Percentiles rank a stretch among this genome's conserved stretches.
phyloP scores from a whole-genome alignment of 2,797 vertebrate genomes.

The Molossus alvarezi region DNA sequence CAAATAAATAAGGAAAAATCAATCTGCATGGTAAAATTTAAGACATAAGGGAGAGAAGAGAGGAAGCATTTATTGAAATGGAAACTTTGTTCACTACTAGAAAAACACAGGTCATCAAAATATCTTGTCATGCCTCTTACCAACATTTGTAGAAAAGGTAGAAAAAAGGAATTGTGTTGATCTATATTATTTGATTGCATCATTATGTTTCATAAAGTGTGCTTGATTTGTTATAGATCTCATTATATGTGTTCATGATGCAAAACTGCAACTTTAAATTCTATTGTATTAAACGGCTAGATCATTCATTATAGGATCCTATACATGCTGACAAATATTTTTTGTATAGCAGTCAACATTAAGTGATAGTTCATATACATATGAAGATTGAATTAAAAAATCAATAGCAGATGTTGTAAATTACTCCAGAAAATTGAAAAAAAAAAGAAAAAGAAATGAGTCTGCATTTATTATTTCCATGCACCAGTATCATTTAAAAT shows the following conservation, averaged over 20 bases:
- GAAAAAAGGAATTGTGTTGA: not conserved
- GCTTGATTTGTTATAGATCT: not conserved
- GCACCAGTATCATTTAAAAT: slow-evolving; percentile 50
- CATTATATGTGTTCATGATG: not conserved
- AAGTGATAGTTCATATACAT: not conserved
- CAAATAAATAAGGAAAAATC: not conserved
- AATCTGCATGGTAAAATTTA: not conserved
- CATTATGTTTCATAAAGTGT: slow-evolving; percentile 58
- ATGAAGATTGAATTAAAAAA: slow-evolving; percentile 45
- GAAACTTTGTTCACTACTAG: not conserved
- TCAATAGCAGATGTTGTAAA: not conserved
- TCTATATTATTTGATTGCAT: not conserved
- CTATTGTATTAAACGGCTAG: not conserved
- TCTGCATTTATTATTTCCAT: slow-evolving; percentile 55
- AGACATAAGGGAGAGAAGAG: not conserved
- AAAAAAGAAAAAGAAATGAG: not conserved
- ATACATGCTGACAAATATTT: slow-evolving; percentile 1
- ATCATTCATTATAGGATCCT: not conserved
- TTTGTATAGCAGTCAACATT: not conserved
- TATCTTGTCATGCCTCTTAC: not conserved
- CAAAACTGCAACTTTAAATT: slow-evolving; percentile 50
- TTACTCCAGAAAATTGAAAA: slow-evolving; percentile 10
- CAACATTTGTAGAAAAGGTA: not conserved
- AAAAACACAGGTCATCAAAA: not conserved
- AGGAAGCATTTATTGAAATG: not conserved